Conservation (phyloP, 2,888 invertebrate species). For the Ctena decussata region DNA sequence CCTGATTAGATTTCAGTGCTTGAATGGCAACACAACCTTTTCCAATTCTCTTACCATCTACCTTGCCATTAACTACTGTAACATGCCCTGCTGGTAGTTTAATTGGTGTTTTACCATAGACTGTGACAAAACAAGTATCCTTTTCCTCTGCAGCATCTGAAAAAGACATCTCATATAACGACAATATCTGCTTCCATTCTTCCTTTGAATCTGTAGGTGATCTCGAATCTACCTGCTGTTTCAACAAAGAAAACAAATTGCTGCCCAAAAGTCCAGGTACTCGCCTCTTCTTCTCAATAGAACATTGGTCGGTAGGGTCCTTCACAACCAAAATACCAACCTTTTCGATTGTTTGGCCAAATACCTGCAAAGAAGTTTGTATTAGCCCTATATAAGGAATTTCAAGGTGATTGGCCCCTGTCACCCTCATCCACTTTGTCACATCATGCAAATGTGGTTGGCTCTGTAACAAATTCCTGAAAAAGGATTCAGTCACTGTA, state of each 20-base stretch:
- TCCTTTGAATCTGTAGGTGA: too few species aligned
- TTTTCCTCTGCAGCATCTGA: background rate
- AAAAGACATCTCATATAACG: conserved; percentile 1
- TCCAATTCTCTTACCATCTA: background rate
- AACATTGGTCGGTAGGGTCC: background rate
- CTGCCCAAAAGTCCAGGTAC: background rate
- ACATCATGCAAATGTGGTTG: background rate
- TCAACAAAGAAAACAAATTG: background rate
- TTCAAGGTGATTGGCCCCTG: background rate
- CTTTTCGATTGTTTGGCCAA: background rate
- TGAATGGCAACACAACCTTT: conserved; percentile 13
- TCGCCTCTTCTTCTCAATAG: background rate
- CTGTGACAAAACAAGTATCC: background rate
- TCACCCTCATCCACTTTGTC: background rate
- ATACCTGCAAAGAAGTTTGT: background rate
- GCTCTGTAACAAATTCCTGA: background rate
- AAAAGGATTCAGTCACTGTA: background rate
- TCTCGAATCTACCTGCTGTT: background rate
- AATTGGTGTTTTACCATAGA: background rate
- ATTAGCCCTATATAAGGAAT: background rate
- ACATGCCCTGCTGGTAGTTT: conserved; percentile 10
- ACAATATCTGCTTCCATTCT: background rate
- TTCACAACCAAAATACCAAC: background rate
- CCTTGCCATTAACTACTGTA: background rate
- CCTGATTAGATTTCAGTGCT: background rate